A percentile compares a stretch with the other conserved stretches of the same genome.
Evolutionary conservation across 2,113 vertebrate species (phyloP).

Genomic region (Anser brachyrhynchus): DNA sequence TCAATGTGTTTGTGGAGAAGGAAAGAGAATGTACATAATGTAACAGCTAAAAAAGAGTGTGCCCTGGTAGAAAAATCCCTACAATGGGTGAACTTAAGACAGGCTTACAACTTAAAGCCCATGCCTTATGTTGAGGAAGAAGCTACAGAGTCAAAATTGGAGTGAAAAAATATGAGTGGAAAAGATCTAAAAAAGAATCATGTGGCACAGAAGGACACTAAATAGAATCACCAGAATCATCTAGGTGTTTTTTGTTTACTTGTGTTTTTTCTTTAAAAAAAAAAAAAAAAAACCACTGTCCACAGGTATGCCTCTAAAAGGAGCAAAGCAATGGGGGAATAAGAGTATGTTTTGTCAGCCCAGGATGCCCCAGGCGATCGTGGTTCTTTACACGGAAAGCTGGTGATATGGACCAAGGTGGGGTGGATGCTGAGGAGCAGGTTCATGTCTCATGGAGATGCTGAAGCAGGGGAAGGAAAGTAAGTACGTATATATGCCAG

Average conservation of each 20-base stretch:
- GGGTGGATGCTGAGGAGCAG: not conserved
- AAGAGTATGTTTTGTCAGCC: not conserved
- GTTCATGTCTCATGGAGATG: not conserved
- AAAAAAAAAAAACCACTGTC: not conserved
- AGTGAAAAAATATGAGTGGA: not conserved
- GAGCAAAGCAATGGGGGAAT: not conserved
- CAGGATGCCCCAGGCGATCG: not conserved
- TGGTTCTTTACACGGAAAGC: not conserved
- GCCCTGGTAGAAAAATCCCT: not conserved
- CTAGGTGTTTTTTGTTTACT: too few species aligned
- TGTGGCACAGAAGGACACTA: not conserved
- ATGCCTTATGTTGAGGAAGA: not conserved
- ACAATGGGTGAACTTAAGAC: not conserved
- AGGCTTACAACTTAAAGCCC: not conserved
- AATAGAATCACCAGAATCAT: not conserved
- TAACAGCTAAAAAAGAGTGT: not conserved
- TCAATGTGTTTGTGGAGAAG: not conserved
- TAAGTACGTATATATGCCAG: not conserved
- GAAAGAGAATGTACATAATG: not conserved
- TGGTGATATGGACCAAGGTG: not conserved
- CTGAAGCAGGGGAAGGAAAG: not conserved
- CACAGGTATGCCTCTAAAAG: not conserved
- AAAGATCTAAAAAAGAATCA: not conserved
- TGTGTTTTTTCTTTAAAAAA: not conserved
- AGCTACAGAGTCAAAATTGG: not conserved